Evolutionary conservation across 2,888 invertebrate species (phyloP).

Genomic region (Hyposoter dolosus): DNA sequence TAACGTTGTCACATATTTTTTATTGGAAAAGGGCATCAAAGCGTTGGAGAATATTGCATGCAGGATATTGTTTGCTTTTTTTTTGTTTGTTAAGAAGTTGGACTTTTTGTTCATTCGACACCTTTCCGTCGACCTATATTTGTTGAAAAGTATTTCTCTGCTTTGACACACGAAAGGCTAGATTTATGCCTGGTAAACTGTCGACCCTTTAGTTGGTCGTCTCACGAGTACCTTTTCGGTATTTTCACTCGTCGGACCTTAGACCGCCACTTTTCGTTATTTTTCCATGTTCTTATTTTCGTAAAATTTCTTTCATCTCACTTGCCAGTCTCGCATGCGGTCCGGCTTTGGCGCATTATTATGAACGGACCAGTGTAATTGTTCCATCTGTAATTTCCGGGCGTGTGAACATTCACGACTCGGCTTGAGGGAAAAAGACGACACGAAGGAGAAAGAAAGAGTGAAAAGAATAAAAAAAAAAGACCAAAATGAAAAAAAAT

Average conservation of each 20-base stretch:
- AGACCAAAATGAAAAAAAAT: constrained; percentile 24
- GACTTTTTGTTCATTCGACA: constrained; percentile 12
- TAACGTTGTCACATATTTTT: background rate
- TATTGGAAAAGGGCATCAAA: background rate
- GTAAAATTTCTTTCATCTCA: constrained; percentile 40
- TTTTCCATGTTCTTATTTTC: constrained; percentile 29
- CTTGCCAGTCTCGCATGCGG: constrained; percentile 27
- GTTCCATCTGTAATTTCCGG: constrained; percentile 11
- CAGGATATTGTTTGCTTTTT: background rate
- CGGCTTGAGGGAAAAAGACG: background rate
- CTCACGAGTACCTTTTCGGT: background rate
- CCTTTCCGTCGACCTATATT: constrained; percentile 1
- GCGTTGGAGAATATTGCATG: background rate
- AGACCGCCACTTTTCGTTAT: constrained; percentile 32
- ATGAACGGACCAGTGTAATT: constrained; percentile 33
- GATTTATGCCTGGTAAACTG: background rate
- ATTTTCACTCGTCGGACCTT: constrained; percentile 21
- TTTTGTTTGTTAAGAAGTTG: background rate
- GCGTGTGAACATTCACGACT: constrained; percentile 19
- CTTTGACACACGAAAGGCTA: background rate
- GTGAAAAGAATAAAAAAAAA: constrained; percentile 36
- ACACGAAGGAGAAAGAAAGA: background rate
- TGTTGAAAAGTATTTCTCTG: background rate
- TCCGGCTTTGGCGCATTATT: constrained; percentile 24
- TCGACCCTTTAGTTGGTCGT: constrained; percentile 6